Percentiles rank a stretch among this genome's conserved stretches.
Evolutionary conservation across 2,888 invertebrate species (phyloP).

Genomic region (Ophonus ardosiacus): DNA sequence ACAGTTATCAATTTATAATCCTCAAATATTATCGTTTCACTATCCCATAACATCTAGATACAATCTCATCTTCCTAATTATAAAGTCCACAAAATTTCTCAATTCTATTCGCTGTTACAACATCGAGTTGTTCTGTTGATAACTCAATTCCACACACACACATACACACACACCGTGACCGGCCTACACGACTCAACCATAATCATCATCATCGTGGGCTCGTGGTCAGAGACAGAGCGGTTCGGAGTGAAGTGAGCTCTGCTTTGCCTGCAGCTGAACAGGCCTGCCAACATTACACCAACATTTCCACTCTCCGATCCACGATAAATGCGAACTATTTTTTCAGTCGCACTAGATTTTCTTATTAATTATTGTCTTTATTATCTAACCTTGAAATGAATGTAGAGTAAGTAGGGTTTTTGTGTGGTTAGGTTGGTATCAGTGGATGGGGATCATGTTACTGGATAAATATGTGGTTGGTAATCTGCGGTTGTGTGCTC

Average conservation of each 20-base stretch:
- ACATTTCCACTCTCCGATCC: slow-evolving; percentile 12
- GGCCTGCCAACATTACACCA: slow-evolving; percentile 26
- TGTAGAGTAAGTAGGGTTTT: slow-evolving; percentile 37
- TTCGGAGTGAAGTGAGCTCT: slow-evolving; percentile 4
- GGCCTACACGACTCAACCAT: slow-evolving; percentile 52
- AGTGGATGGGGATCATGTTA: slow-evolving; percentile 40
- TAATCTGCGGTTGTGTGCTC: slow-evolving; percentile 26
- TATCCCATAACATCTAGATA: background rate
- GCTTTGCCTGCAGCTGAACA: slow-evolving; percentile 3
- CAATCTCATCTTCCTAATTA: background rate
- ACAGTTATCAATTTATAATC: too few species aligned
- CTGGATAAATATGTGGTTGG: slow-evolving; percentile 47
- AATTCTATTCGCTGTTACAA: slow-evolving; percentile 47
- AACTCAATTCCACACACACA: slow-evolving; percentile 46
- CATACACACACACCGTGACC: slow-evolving; percentile 32
- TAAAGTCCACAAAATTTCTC: slow-evolving; percentile 41
- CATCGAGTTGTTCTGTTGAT: slow-evolving; percentile 51
- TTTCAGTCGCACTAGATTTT: slow-evolving; percentile 21
- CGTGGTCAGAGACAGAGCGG: slow-evolving; percentile 7
- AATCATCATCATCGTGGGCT: slow-evolving; percentile 56
- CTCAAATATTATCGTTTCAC: background rate
- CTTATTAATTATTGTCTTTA: slow-evolving; percentile 42
- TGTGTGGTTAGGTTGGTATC: slow-evolving; percentile 31
- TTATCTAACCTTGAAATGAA: slow-evolving; percentile 27
- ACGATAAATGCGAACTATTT: background rate